Base-by-base conservation (phyloP, 1,140 invertebrate species). In the Drosophila nigrodunni region DNA sequence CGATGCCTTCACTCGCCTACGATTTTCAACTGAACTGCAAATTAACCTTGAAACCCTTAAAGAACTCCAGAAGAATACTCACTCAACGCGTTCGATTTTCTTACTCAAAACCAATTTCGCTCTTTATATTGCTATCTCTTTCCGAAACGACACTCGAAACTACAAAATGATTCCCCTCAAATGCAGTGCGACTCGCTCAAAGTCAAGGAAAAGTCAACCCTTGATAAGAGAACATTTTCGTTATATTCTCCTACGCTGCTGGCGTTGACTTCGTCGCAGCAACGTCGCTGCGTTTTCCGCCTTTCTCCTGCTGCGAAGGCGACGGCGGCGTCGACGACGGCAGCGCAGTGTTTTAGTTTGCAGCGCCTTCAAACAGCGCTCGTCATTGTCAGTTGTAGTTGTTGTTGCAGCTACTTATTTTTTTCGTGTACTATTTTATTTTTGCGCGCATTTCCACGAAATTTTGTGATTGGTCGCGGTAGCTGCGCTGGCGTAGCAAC, bases 381-480 rank as follows among this genome's bases (percentile, higher is more conserved):
- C 77, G 83, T 83, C 83, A 88, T 88, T 88, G 82, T 88, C 77
- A 88, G 77, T 72, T 54, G 60, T 68, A 66, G 70, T 65, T 85
- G 77, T 64, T 78, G 73, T 87, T 82, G 75, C 60, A 71, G 71
- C 62, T 82, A 69, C 78, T 79, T 82, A 67, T 71, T 80, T 88
- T 87, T 86, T 89, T 76, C 25, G 70, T 74, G 76, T 65, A 75
- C 57, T 69, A 52, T 79, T 79, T 69, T 88, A 83, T 88, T 88
- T 88, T 89, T 89, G 86, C 85, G 85, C 85, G 85, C 86, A 85
- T 88, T 89, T 89, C 83, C 83, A 88, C 83, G 85, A 89, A 88
- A 89, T 89, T 88, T 89, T 88, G 85, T 88, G 85, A 88, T 88
- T 89, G 85, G 85, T 88, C 80, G 85, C 80, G 85, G 83, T 87